A percentile compares a stretch with the other conserved stretches of the same genome.
Evolutionary conservation across 2,888 invertebrate genomes (phyloP).

Genomic region (Trichogramma dendrolimi): DNA sequence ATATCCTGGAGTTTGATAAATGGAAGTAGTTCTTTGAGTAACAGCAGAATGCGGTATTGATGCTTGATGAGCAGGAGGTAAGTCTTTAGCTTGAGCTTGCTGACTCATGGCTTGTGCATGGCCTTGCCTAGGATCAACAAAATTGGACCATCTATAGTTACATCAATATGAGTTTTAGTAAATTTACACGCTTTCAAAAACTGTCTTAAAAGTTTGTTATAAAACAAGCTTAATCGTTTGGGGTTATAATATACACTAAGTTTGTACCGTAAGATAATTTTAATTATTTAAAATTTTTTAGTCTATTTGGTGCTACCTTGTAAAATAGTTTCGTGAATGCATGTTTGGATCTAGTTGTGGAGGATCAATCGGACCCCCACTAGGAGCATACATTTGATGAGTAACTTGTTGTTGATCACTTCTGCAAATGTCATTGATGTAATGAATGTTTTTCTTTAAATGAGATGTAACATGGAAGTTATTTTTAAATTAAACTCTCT

Average conservation of each 20-base stretch:
- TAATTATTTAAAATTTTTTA: too few species aligned
- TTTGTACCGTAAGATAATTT: too few species aligned
- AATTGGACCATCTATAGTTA: too few species aligned
- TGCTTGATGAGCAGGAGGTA: constrained; percentile 50
- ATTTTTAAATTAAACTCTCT: constrained; percentile 40
- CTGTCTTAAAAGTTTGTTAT: too few species aligned
- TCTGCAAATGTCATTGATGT: constrained; percentile 34
- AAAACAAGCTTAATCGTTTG: too few species aligned
- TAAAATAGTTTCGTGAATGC: constrained; percentile 46
- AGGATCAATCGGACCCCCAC: constrained; percentile 40
- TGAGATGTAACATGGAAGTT: constrained; percentile 1
- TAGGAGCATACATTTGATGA: constrained; percentile 47
- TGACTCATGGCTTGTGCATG: constrained; percentile 44
- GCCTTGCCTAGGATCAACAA: constrained; percentile 40
- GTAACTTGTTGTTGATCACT: constrained; percentile 48
- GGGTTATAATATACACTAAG: too few species aligned
- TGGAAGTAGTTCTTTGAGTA: constrained; percentile 39
- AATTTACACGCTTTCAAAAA: neutral
- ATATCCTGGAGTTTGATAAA: constrained; percentile 45
- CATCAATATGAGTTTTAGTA: neutral
- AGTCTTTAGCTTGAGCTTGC: constrained; percentile 43
- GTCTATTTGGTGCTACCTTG: constrained; percentile 32
- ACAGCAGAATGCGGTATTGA: constrained; percentile 48
- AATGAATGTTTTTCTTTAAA: neutral
- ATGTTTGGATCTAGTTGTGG: constrained; percentile 48